Base-by-base conservation (phyloP, 2,113 vertebrate genomes). In the Formicarius rufipectus region DNA sequence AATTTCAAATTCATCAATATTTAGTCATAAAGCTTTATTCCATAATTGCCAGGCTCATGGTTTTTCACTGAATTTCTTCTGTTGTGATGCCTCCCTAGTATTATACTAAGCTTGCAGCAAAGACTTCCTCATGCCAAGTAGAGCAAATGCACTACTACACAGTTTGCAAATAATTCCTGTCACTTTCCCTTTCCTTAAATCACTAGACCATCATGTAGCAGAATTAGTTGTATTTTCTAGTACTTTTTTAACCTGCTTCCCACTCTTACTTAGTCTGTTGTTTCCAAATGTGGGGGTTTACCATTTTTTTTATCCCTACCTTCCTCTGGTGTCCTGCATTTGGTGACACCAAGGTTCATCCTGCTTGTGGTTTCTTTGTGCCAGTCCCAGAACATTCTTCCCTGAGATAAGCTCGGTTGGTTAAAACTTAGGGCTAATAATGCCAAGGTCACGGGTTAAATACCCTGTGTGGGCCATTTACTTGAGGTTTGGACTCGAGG, bases 341-440 rank as follows among this genome's bases (percentile, higher is more conserved):
- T 64, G 0, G 0, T 60, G 10, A 22, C 24, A 76, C 12, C 2
- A 3, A 76, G 23, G 7, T 68, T 79, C 5, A 79, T 31, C 30
- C 9, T 59, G 6, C 9, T 78, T 0, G 0, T 17, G 1, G 13
- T 31, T 71, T 33, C 11, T 33, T 17, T 13, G 39, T 55, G 74
- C 50, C 37, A 10, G 2, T 9, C 24, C 27, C 12, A 44, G 8
- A 74, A 14, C 10, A 44, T 39, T 81, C 37, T 74, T 62, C 14
- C 23, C 14, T 3, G 14, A 59, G 56, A 24, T 24, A 35, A 35
- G n/a, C 14, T 35, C 14, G 24, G 22, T 35, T 35, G 14, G 22
- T 59, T 59, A 35, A 59, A 23, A 59, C 22, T 35, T 59, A 9
- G n/a, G 35, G n/a, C n/a, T 35, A 59, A 59, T 16, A 56, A 56